Percentiles rank a stretch among this genome's conserved stretches.
phyloP scores from a whole-genome alignment of 2,113 vertebrate genomes.

The Synchiropus splendidus region DNA sequence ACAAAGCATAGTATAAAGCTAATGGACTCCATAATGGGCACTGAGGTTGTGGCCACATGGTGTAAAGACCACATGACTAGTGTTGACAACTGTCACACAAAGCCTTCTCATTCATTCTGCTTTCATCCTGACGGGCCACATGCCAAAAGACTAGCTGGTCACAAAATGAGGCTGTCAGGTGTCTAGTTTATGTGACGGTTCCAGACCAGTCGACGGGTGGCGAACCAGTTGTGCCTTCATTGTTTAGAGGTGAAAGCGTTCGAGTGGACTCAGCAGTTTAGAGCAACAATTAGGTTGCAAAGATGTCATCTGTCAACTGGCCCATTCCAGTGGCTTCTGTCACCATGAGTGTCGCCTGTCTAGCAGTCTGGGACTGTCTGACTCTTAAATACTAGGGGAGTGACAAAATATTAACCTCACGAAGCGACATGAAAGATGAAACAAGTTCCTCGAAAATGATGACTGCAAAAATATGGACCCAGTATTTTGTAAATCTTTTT shows the following conservation, averaged over 20 bases:
- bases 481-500: too few species aligned
- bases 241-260: slow-evolving; percentile 33
- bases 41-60: slow-evolving; percentile 21
- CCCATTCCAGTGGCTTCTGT: slow-evolving; percentile 48
- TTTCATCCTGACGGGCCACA: slow-evolving; percentile 6
- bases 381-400: too few species aligned
- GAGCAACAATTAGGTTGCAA: slow-evolving; percentile 35
- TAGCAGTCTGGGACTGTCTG: slow-evolving; percentile 28
- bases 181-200: neutral
- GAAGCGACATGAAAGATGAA: too few species aligned
- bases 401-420: too few species aligned
- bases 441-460: too few species aligned
- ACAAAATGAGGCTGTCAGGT: neutral
- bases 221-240: slow-evolving; percentile 33
- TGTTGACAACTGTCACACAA: slow-evolving; percentile 41
- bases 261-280: slow-evolving; percentile 43
- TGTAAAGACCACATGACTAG: slow-evolving; percentile 31
- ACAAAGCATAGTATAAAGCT: too few species aligned
- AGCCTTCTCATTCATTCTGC: neutral
- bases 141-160: slow-evolving; percentile 34
- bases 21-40: neutral
- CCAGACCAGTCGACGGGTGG: slow-evolving; percentile 34
- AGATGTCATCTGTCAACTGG: slow-evolving; percentile 35
- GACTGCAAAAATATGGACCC: too few species aligned
- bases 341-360: slow-evolving; percentile 15